Conservation (phyloP, 2,888 invertebrate species). For the Anthophora plumipes region DNA sequence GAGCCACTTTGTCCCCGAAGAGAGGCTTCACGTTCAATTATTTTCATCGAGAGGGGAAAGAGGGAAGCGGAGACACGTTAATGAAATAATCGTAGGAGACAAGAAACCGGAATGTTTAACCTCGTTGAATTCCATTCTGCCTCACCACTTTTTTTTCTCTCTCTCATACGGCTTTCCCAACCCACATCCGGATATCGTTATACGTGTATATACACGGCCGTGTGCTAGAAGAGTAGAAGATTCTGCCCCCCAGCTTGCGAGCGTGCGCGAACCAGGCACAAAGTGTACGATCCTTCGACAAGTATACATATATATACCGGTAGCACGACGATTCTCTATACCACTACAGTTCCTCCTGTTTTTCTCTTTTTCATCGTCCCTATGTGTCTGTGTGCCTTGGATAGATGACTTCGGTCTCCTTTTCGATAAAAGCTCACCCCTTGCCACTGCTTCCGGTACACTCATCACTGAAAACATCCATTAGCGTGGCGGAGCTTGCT, state of each 20-base stretch:
- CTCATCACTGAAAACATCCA: conserved; percentile 56
- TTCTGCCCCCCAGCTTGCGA: conserved; percentile 38
- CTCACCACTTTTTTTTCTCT: conserved; percentile 32
- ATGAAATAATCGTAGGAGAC: conserved; percentile 62
- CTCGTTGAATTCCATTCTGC: conserved; percentile 61
- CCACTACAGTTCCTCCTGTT: conserved; percentile 14
- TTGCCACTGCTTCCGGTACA: conserved; percentile 61
- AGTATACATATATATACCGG: conserved; percentile 6
- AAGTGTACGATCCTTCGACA: conserved; percentile 42
- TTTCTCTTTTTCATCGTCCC: neutral
- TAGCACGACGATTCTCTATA: neutral
- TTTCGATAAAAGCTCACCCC: conserved; percentile 64
- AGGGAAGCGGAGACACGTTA: conserved; percentile 45
- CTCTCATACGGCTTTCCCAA: conserved; percentile 51
- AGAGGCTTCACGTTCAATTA: conserved; percentile 37
- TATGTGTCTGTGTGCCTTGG: conserved; percentile 29
- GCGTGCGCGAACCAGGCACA: conserved; percentile 7
- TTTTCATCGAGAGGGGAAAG: conserved; percentile 14
- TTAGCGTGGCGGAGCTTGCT: conserved; percentile 32
- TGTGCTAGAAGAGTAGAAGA: conserved; percentile 44
- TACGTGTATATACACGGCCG: conserved; percentile 26
- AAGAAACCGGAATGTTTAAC: conserved; percentile 60
- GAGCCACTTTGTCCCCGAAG: conserved; percentile 15
- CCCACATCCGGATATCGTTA: conserved; percentile 66
- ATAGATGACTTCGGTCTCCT: conserved; percentile 57